Base-by-base conservation (phyloP, 2,797 vertebrate species). In the Apodemus agrarius region DNA sequence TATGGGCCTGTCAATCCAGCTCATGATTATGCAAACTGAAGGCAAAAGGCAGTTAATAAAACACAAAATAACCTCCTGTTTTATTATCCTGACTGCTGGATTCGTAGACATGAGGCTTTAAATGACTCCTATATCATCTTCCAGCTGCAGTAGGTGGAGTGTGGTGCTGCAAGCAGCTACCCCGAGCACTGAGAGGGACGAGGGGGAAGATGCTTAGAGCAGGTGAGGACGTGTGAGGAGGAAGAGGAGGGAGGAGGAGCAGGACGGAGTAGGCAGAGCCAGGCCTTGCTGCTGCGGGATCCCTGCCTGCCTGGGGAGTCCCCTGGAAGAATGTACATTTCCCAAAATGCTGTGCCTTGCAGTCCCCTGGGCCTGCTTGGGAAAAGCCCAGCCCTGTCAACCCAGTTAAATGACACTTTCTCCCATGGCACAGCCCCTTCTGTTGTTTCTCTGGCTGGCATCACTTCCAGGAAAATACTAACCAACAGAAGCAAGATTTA, bases 1-100 rank as follows among this genome's bases (percentile, higher is more conserved):
- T 97, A 97, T 98, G 91, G 96, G 97, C 98, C 98, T 98, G 98
- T 98, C 98, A 98, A 98, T 98, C 98, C 97, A 96, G 98, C 97
- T 97, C 95, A 76, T 95, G 87, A 96, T 97, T 98, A 98, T 97
- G 98, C 98, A 98, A 98, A 98, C 98, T 65, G 97, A 98, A 97
- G 96, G 95, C 94, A 98, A 96, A 97, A 98, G 96, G 95, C 95
- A 98, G 97, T 98, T 98, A 97, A 98, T 98, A 98, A 98, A 98
- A 98, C 63, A 98, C 94, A 96, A 97, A 98, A 97, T 97, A 98
- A 98, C 96, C 72, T 5, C 29, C 90, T 98, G 96, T 67, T 98
- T 98, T 98, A 97, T 98, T 95, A 93, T 0, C 2, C 91, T 0
- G 24, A 78, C 34, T 76, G 96, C 96, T 94, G 97, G 94, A 97